A percentile compares a stretch with the other conserved stretches of the same genome.
These are phyloP conservation scores for Threskiornis aethiopicus DNA, from an alignment of 2,797 vertebrate species.

Conservation along the genomic window DNA sequence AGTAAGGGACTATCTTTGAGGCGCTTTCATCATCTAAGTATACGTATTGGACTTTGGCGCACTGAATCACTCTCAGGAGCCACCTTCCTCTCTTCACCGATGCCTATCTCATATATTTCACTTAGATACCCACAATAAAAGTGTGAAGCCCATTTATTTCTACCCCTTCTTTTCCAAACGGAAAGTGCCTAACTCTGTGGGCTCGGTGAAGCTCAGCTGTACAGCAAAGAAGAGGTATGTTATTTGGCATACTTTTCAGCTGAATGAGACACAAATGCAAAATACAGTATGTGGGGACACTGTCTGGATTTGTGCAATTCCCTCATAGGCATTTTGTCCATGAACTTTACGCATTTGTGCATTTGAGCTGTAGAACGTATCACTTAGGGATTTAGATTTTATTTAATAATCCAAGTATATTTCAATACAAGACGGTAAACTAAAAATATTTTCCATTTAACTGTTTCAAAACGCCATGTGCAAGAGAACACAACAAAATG, in stretches of 20 bases:
- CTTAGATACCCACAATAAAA: not conserved
- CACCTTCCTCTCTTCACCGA: not conserved
- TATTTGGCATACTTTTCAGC: constrained; percentile 1
- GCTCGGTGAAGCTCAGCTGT: not conserved
- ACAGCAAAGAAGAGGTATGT: not conserved
- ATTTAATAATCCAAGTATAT: constrained; percentile 46
- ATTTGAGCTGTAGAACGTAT: not conserved
- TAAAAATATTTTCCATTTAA: constrained; percentile 64
- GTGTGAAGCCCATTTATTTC: not conserved
- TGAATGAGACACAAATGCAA: constrained; percentile 3
- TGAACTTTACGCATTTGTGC: constrained; percentile 2
- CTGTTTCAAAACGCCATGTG: constrained; percentile 60
- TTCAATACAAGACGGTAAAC: constrained; percentile 60
- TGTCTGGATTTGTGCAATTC: constrained; percentile 17
- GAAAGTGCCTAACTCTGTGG: not conserved
- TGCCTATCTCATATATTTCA: not conserved
- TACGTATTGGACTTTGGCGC: not conserved
- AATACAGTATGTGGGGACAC: not conserved
- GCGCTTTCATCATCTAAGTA: not conserved
- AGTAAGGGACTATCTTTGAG: not conserved
- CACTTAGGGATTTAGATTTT: constrained; percentile 27
- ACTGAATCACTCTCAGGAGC: not conserved
- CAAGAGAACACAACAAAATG: constrained; percentile 57
- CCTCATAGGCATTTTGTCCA: not conserved
- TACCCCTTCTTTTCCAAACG: not conserved